Conservation (phyloP, 2,888 invertebrate species). For the Macrophya annulata region DNA sequence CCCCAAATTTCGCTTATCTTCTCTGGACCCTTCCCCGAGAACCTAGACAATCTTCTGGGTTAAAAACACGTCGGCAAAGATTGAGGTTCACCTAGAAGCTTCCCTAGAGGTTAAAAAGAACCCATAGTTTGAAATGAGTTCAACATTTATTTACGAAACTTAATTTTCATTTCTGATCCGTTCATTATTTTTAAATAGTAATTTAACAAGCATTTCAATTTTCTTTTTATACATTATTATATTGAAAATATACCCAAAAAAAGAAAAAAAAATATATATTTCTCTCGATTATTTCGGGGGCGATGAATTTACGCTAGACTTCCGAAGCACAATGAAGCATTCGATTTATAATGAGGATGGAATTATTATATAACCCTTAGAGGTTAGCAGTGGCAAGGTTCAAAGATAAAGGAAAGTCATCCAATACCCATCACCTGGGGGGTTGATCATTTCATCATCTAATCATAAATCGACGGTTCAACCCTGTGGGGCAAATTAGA, state of each 20-base stretch:
- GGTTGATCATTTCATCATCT: conserved; percentile 39
- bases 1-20: conserved; percentile 31
- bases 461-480: background rate
- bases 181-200: background rate
- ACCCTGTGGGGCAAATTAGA: conserved; percentile 1
- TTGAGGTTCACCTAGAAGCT: background rate
- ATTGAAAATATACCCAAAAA: background rate
- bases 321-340: conserved; percentile 10
- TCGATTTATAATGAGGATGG: conserved; percentile 10
- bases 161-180: too few relatives aligned
- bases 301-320: background rate
- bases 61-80: conserved; percentile 14
- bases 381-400: background rate
- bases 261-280: too few relatives aligned
- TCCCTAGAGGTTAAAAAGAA: background rate
- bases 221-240: background rate
- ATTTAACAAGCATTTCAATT: background rate
- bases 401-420: background rate
- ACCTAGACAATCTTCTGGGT: conserved; percentile 15
- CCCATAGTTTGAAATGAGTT: background rate
- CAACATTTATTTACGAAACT: background rate
- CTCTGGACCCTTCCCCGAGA: background rate
- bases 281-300: background rate
- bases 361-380: background rate
- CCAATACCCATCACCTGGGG: background rate